These are phyloP conservation scores for Notiomystis cincta DNA, from an alignment of 2,113 vertebrate species.

Conservation along the genomic window DNA sequence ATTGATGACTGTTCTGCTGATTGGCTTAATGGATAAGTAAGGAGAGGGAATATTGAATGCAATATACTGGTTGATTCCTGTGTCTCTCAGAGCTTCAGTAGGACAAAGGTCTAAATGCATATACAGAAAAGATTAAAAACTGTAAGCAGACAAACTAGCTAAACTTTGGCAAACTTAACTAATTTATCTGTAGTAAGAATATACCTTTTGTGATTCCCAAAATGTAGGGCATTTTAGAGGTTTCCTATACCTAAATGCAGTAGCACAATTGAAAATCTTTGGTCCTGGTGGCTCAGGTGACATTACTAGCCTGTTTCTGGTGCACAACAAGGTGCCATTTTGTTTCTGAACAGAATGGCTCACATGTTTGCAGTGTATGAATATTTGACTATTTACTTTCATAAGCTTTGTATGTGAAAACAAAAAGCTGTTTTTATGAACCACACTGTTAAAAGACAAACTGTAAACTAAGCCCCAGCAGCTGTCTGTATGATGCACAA, in stretches of 20 bases:
- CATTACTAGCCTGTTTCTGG: not conserved
- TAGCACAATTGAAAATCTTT: not conserved
- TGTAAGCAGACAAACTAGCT: not conserved
- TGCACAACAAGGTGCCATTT: accelerated
- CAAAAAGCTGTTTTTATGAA: not conserved
- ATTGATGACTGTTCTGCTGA: not conserved
- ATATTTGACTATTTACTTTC: not conserved
- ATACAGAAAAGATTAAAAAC: not conserved
- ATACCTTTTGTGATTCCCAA: not conserved
- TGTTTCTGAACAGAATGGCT: not conserved
- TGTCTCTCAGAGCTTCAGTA: not conserved
- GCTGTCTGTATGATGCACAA: not conserved
- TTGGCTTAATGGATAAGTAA: not conserved
- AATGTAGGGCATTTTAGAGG: not conserved
- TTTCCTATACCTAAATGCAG: not conserved
- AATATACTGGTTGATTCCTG: not conserved
- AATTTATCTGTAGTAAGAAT: not conserved
- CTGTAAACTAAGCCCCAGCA: not conserved
- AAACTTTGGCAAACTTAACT: not conserved
- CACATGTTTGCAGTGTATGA: not conserved
- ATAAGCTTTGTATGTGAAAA: not conserved
- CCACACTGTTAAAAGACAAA: not conserved
- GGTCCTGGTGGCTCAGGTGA: not conserved
- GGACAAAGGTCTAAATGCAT: not conserved
- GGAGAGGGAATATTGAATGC: not conserved